These are phyloP conservation scores for Panurus biarmicus DNA, from an alignment of 2,113 vertebrate genomes.

Conservation along the genomic window DNA sequence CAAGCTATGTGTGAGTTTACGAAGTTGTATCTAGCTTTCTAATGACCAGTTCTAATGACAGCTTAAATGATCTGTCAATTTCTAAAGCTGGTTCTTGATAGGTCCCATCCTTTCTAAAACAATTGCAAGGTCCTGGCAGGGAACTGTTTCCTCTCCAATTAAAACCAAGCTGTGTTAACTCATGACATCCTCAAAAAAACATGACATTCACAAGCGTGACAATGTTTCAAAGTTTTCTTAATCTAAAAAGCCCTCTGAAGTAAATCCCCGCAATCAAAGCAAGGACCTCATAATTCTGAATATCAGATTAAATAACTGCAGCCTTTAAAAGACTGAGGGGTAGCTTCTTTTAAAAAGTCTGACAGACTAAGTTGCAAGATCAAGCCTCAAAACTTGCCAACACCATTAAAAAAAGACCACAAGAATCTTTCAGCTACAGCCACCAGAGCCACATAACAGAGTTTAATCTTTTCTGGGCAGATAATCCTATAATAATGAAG, in stretches of 20 bases:
- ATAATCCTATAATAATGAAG: neutral
- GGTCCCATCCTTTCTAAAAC: too few relatives aligned
- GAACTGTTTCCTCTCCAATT: too few relatives aligned
- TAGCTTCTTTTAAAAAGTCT: neutral
- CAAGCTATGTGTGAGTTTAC: too few relatives aligned
- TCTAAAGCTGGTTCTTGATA: too few relatives aligned
- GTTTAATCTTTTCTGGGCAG: neutral
- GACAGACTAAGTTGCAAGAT: neutral
- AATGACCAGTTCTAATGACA: too few relatives aligned
- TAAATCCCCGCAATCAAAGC: neutral
- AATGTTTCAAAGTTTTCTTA: neutral
- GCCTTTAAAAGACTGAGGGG: rapidly evolving
- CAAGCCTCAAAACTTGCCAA: neutral
- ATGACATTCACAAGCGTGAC: neutral
- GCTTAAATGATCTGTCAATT: too few relatives aligned
- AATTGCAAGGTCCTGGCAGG: too few relatives aligned
- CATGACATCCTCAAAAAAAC: neutral
- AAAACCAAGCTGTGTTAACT: too few relatives aligned
- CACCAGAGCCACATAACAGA: neutral
- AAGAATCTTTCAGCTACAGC: neutral
- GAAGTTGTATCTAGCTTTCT: too few relatives aligned
- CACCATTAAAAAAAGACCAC: neutral
- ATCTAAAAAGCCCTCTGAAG: neutral
- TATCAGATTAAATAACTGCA: neutral
- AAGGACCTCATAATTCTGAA: neutral